These are phyloP conservation scores for Sorex fumeus DNA, from an alignment of 2,113 vertebrate species.

Conservation along the genomic window DNA sequence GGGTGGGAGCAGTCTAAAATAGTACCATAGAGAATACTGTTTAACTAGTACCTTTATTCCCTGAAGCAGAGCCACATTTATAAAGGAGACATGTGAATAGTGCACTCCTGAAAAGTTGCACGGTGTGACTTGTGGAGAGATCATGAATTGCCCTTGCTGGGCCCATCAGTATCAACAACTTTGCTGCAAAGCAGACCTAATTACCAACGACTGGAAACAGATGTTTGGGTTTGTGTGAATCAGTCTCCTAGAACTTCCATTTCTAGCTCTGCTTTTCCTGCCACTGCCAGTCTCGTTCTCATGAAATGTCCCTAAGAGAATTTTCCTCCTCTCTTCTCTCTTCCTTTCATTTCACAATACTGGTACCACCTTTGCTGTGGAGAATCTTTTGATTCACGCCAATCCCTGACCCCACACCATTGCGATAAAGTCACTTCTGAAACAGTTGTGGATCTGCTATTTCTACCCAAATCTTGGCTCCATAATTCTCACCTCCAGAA, in stretches of 20 bases:
- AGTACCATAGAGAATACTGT: not conserved
- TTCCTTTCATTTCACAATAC: not conserved
- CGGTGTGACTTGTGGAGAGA: not conserved
- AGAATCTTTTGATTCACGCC: not conserved
- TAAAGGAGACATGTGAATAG: not conserved
- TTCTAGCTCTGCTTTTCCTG: not conserved
- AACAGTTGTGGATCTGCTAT: not conserved
- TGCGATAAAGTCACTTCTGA: not conserved
- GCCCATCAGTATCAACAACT: no score
- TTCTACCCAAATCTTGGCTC: not conserved
- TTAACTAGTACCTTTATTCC: not conserved
- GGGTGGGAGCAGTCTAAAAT: not conserved
- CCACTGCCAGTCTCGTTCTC: not conserved
- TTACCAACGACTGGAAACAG: no score
- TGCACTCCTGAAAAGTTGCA: not conserved
- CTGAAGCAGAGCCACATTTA: not conserved
- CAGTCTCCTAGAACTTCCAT: conserved; percentile 14
- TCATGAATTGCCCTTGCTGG: not conserved
- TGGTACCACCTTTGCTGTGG: not conserved
- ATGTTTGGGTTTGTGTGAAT: not conserved
- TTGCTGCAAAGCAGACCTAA: not conserved
- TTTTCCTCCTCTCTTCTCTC: not conserved
- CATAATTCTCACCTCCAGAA: not conserved
- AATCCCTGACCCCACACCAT: no score
- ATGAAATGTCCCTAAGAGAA: not conserved